A percentile compares a stretch with the other conserved stretches of the same genome.
These are phyloP conservation scores for Achlya flavicornis DNA, from an alignment of 2,888 invertebrate genomes.

Conservation along the genomic window DNA sequence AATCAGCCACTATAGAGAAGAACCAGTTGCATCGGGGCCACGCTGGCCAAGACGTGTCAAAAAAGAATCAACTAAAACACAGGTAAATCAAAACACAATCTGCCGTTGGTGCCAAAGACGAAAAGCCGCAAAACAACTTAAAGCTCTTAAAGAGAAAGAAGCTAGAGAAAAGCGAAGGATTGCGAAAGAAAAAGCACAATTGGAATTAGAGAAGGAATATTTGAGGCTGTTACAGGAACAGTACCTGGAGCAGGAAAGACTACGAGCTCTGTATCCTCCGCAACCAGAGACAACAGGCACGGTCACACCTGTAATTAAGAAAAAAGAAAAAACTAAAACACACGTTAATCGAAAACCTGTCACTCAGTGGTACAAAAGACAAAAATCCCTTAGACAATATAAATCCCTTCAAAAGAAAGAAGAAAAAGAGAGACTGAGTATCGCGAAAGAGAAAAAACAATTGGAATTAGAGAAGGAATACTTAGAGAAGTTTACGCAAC, in stretches of 20 bases:
- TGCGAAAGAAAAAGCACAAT: slow-evolving; percentile 24
- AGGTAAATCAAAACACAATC: slow-evolving; percentile 21
- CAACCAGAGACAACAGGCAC: slow-evolving; percentile 3
- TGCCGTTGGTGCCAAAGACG: slow-evolving; percentile 41
- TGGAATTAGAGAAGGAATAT: slow-evolving; percentile 20
- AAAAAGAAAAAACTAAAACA: slow-evolving; percentile 13
- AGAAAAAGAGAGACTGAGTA: slow-evolving; percentile 19
- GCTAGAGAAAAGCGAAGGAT: slow-evolving; percentile 21
- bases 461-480: slow-evolving; percentile 22
- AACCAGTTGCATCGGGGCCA: neutral
- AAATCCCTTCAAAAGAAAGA: slow-evolving; percentile 21
- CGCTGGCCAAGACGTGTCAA: neutral
- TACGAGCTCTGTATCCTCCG: slow-evolving; percentile 9
- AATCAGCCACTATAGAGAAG: slow-evolving; percentile 35
- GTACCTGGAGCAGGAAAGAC: slow-evolving; percentile 15
- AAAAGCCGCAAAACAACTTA: slow-evolving; percentile 32
- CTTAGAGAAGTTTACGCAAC: slow-evolving; percentile 18
- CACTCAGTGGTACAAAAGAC: slow-evolving; percentile 40
- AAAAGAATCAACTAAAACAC: slow-evolving; percentile 4
- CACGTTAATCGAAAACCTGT: slow-evolving; percentile 23
- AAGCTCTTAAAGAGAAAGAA: slow-evolving; percentile 22
- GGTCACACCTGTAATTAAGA: slow-evolving; percentile 16
- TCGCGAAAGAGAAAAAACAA: slow-evolving; percentile 24
- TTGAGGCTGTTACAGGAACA: slow-evolving; percentile 17
- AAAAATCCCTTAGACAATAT: slow-evolving; percentile 32